phyloP scores from a whole-genome alignment of 35 echinoderm and acorn worm genomes.

The Chiridota heheva region DNA sequence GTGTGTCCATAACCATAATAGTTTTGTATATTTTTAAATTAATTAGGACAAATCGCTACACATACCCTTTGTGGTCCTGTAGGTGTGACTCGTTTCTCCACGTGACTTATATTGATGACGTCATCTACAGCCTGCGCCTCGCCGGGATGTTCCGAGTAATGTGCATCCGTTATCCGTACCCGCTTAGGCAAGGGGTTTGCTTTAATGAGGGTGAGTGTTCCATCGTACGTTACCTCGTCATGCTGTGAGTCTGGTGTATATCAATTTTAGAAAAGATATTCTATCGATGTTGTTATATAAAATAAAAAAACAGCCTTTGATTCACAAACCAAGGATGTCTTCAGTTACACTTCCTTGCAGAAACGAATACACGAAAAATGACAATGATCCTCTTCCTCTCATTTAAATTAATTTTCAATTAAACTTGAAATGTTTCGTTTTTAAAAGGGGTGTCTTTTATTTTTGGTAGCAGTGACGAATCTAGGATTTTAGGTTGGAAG shows the following conservation, averaged over 20 bases:
- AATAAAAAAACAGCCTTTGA: neutral
- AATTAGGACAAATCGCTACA: too few relatives aligned
- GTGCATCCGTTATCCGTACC: constrained; percentile 56
- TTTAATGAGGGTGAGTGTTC: constrained; percentile 40
- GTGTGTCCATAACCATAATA: too few relatives aligned
- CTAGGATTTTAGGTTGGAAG: too few relatives aligned
- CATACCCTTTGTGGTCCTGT: constrained; percentile 21
- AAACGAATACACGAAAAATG: too few relatives aligned
- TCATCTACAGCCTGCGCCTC: constrained; percentile 54
- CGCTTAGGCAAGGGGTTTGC: constrained; percentile 30
- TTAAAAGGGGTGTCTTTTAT: too few relatives aligned
- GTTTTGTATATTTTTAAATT: too few relatives aligned
- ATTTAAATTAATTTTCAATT: too few relatives aligned
- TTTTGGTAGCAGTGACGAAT: too few relatives aligned
- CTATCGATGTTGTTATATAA: neutral
- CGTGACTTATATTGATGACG: constrained; percentile 44
- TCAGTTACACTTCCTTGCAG: too few relatives aligned
- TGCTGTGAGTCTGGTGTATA: constrained; percentile 17
- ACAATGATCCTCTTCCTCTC: too few relatives aligned
- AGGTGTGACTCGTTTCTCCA: constrained; percentile 36
- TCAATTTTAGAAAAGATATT: neutral
- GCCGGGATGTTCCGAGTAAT: constrained; percentile 44
- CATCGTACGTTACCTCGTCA: constrained; percentile 40
- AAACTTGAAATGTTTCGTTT: too few relatives aligned
- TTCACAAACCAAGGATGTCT: neutral